Conservation (phyloP, 2,113 vertebrate species). For the Sceloporus undulatus region DNA sequence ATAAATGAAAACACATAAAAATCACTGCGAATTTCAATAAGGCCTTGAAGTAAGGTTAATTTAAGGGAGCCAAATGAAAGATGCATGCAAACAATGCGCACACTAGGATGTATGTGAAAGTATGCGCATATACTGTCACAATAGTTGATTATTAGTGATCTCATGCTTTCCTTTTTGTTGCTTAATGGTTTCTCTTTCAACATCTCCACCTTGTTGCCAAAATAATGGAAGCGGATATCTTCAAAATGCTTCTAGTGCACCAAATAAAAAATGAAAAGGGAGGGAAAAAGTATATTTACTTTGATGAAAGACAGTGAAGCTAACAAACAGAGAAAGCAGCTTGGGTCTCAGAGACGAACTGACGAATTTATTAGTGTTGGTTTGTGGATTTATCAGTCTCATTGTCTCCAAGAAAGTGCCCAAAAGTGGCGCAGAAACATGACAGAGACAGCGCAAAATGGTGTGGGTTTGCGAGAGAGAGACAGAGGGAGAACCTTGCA, state of each 20-base stretch:
- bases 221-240: not conserved
- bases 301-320: slow-evolving; percentile 8
- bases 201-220: not conserved
- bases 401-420: not conserved
- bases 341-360: not conserved
- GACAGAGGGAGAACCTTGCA: too few species aligned
- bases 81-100: slow-evolving; percentile 8
- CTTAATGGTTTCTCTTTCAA: slow-evolving; percentile 31
- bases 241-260: not conserved
- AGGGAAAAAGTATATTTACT: not conserved
- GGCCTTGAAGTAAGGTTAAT: slow-evolving; percentile 67
- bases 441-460: too few species aligned
- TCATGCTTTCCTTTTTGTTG: slow-evolving; percentile 42
- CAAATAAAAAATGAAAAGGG: not conserved
- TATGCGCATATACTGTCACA: slow-evolving; percentile 38
- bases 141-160: slow-evolving; percentile 54
- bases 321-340: not conserved
- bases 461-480: too few species aligned
- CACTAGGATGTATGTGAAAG: not conserved
- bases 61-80: slow-evolving; percentile 64
- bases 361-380: not conserved
- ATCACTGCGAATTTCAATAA: slow-evolving; percentile 74
- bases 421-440: not conserved
- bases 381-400: not conserved
- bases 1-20: slow-evolving; percentile 62